Conservation (phyloP, 2,113 vertebrate genomes). For the Hemiprocne comata region DNA sequence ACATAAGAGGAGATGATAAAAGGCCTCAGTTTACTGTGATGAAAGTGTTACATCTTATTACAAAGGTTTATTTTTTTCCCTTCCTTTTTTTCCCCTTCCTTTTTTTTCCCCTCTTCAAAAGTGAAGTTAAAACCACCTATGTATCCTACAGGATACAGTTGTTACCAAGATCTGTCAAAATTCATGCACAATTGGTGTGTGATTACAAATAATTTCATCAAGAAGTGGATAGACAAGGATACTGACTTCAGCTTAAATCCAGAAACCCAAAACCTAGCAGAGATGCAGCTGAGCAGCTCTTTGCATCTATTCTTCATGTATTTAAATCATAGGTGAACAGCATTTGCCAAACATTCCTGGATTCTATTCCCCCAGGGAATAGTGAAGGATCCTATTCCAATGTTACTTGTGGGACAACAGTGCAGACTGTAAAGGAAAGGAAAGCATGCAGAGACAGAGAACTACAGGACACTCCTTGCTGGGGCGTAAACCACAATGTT, state of each 20-base stretch:
- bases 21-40: background rate
- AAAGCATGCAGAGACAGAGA: background rate
- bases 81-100: accelerated
- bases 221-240: background rate
- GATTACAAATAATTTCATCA: background rate
- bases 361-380: background rate
- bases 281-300: background rate
- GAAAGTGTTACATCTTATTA: background rate
- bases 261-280: background rate
- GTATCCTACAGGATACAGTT: background rate
- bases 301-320: background rate
- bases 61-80: background rate
- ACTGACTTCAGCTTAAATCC: background rate
- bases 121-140: background rate
- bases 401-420: background rate
- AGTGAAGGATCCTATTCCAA: background rate
- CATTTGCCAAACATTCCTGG: background rate
- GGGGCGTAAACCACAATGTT: background rate
- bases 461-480: background rate
- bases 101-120: background rate
- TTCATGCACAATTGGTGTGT: background rate
- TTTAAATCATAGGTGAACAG: background rate
- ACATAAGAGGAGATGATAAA: background rate
- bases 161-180: background rate
- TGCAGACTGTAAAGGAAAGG: background rate